Evolutionary conservation across 2,113 vertebrate genomes (phyloP), one percentile per base, ranked within the genome.

Genomic region (Oxyruncus cristatus): DNA sequence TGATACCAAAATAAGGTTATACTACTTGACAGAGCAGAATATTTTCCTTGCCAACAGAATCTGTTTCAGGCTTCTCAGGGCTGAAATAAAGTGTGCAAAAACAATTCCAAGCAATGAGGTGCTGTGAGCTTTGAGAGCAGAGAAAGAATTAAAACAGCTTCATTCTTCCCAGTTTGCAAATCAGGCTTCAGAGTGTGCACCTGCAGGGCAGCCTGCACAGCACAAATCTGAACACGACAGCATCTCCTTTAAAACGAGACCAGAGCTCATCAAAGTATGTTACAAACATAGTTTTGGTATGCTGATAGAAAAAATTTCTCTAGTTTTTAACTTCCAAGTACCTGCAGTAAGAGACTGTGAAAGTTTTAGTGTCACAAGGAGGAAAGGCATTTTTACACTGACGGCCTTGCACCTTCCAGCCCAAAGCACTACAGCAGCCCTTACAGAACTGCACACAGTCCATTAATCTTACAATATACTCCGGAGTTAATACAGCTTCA

Each of bases 1-100:
- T 55, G 76, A 93, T 93, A 88, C 92, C 90, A 95, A 62, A 91
- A 92, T 81, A 92, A 96, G 59, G 52, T 77, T 82, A 14, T 62
- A 96, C 95, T 55, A 90, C 33, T 85, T 49, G 41, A 93, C 55
- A 55, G 85, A 91, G 67, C 77, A 91, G 73, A 92, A 42, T 78
- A 79, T 89, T 90, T 73, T 74, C 59, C 86, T 42, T 80, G 82
- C 67, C 84, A 93, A 5, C 21, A 72, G 70, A 76, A 89, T 41
- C 53, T 33, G 71, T 58, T 89, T 89, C 61, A 52, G 92, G 92
- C 88, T 97, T 66, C 76, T 58, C 42, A 5, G 52, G 67, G 68
- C 86, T 32, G 63, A 95, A 97, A 96, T 63, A 81, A 80, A 49
- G 82, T 32, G 72, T 35, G 71, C 67, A 90, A 75, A 93, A 92